These are phyloP conservation scores for Apistogramma diplotaenia DNA, from an alignment of 2,113 vertebrate genomes.

Conservation along the genomic window DNA sequence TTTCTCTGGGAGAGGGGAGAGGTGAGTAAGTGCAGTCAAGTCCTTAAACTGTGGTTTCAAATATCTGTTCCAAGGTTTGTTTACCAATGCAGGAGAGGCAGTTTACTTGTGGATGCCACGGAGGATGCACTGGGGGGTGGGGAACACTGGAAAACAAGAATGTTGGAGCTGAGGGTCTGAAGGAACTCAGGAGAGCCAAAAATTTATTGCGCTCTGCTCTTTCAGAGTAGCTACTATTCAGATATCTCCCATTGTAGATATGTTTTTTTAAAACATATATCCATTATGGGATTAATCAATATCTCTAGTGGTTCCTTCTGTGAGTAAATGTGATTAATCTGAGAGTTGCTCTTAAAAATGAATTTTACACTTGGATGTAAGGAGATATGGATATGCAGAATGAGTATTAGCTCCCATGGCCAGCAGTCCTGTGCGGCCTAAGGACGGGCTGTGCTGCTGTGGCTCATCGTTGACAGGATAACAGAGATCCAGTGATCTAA, in stretches of 20 bases:
- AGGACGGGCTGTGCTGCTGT: not conserved
- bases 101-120: not conserved
- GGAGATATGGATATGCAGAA: not conserved
- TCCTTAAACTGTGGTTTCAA: not conserved
- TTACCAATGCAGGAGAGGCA: not conserved
- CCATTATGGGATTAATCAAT: not conserved
- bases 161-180: not conserved
- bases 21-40: not conserved
- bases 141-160: not conserved
- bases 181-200: not conserved
- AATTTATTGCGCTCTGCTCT: not conserved
- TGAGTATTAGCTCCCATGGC: not conserved
- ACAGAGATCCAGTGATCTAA: slow-evolving; percentile 6
- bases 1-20: not conserved
- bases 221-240: not conserved
- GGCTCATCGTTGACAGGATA: slow-evolving; percentile 7
- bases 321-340: not conserved
- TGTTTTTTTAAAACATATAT: not conserved
- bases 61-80: not conserved
- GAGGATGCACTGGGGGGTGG: not conserved
- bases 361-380: not conserved
- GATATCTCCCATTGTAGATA: too few relatives aligned
- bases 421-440: not conserved
- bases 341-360: not conserved
- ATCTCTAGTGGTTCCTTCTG: not conserved